These are phyloP conservation scores for Heteromyza rotundicornis DNA, from an alignment of 2,888 invertebrate genomes.

Conservation along the genomic window DNA sequence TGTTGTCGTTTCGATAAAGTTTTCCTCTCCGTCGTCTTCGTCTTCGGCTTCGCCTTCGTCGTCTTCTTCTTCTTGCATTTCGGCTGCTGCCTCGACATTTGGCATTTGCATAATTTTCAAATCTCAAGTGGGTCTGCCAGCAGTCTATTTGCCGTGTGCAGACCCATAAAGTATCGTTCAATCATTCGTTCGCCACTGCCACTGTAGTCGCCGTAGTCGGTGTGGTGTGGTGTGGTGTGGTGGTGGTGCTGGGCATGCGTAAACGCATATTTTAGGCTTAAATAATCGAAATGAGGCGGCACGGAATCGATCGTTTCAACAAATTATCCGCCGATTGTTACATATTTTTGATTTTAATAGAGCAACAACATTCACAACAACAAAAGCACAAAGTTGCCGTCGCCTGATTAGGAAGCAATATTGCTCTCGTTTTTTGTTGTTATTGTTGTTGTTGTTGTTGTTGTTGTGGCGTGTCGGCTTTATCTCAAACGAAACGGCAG, in stretches of 20 bases:
- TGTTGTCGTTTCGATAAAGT: background rate
- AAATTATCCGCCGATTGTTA: constrained; percentile 15
- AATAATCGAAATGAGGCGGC: constrained; percentile 14
- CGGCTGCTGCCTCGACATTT: background rate
- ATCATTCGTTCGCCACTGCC: constrained; percentile 4
- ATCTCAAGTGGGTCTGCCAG: background rate
- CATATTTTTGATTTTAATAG: constrained; percentile 29
- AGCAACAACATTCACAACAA: constrained; percentile 18
- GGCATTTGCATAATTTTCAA: constrained; percentile 15
- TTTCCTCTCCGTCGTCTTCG: background rate
- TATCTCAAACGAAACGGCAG: constrained; percentile 39
- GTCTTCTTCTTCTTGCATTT: no score
- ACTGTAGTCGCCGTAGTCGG: background rate
- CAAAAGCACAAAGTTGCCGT: background rate
- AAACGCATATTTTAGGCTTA: constrained; percentile 21
- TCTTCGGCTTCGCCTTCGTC: no score
- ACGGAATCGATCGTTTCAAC: constrained; percentile 8
- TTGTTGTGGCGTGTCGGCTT: constrained; percentile 36
- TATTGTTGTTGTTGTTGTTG: constrained; percentile 18
- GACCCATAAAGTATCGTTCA: constrained; percentile 20
- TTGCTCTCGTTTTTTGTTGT: constrained; percentile 13
- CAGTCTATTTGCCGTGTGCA: no score
- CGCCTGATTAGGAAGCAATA: constrained; percentile 22
- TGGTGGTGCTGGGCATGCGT: constrained; percentile 6
- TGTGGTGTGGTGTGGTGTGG: background rate